Percentiles rank a stretch among this genome's conserved stretches.
phyloP scores from a whole-genome alignment of 2,113 vertebrate genomes.

The Vanacampus margaritifer region DNA sequence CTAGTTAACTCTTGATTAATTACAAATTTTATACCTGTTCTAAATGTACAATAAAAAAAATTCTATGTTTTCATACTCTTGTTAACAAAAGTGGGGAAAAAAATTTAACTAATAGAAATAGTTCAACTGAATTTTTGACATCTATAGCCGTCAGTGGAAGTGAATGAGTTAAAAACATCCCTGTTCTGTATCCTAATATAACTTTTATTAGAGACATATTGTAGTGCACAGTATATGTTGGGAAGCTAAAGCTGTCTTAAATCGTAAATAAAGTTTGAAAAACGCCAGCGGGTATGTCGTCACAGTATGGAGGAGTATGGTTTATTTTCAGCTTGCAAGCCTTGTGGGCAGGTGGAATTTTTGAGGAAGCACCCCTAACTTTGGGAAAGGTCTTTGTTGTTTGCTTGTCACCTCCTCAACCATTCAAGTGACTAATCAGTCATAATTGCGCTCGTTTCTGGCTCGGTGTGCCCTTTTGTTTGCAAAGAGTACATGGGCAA shows the following conservation, averaged over 20 bases:
- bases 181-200: too few species aligned
- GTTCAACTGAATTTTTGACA: too few species aligned
- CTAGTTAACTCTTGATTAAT: too few species aligned
- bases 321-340: not conserved
- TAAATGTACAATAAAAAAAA: too few species aligned
- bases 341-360: not conserved
- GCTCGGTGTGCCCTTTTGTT: slow-evolving; percentile 33
- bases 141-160: too few species aligned
- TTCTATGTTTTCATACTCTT: too few species aligned
- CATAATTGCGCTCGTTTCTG: slow-evolving; percentile 47
- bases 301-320: not conserved
- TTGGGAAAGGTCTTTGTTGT: not conserved
- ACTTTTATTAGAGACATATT: too few species aligned
- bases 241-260: not conserved
- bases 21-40: too few species aligned
- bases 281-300: not conserved
- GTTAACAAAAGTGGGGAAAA: too few species aligned
- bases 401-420: slow-evolving; percentile 34
- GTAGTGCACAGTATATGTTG: not conserved
- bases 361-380: not conserved
- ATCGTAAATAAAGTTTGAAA: not conserved
- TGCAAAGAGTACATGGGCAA: slow-evolving; percentile 8
- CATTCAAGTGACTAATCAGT: slow-evolving; percentile 54
- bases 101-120: too few species aligned
- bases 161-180: too few species aligned